Percentiles rank a stretch among this genome's conserved stretches.
These are phyloP conservation scores for Corbicula japonica DNA, from an alignment of 2,888 invertebrate genomes.

Conservation along the genomic window DNA sequence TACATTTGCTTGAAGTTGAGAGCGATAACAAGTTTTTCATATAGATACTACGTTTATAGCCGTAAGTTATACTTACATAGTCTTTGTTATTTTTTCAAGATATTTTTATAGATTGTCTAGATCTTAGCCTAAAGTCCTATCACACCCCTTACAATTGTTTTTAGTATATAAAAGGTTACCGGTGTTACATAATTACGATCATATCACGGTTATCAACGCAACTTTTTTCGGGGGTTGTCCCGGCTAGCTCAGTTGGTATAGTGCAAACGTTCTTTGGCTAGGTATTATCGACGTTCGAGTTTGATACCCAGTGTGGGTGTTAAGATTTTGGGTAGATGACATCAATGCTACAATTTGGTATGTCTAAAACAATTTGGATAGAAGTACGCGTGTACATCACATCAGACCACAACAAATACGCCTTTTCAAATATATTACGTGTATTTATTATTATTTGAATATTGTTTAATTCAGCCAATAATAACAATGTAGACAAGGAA, in stretches of 20 bases:
- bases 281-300: no score
- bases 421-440: no score
- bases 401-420: no score
- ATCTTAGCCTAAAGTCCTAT: neutral
- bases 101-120: neutral
- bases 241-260: no score
- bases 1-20: slow-evolving; percentile 48
- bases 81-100: neutral
- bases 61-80: slow-evolving; percentile 28
- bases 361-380: no score
- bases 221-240: neutral
- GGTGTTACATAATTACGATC: neutral
- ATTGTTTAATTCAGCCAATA: slow-evolving; percentile 2
- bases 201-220: neutral
- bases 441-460: no score
- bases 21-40: slow-evolving; percentile 39
- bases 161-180: neutral
- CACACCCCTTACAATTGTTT: neutral
- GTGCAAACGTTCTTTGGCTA: no score
- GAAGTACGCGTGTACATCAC: no score
- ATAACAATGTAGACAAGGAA: slow-evolving; percentile 9
- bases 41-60: slow-evolving; percentile 51
- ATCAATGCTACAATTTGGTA: no score
- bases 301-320: no score
- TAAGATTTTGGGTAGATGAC: no score